Percentiles rank a stretch among this genome's conserved stretches.
phyloP scores from a whole-genome alignment of 2,113 vertebrate species.

The Tichodroma muraria region DNA sequence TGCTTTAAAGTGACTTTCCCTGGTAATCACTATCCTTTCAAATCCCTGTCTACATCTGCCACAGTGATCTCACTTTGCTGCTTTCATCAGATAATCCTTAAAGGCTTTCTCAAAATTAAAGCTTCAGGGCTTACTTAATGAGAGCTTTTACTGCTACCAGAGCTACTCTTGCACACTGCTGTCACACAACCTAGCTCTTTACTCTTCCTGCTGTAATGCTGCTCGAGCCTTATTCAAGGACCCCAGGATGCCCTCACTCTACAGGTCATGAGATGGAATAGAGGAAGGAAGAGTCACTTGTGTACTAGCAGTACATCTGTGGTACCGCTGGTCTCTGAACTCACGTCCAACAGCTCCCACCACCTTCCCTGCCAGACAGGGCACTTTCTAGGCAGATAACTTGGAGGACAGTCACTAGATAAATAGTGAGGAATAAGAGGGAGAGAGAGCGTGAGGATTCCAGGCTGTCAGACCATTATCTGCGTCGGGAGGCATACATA shows the following conservation, averaged over 20 bases:
- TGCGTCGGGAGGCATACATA: not conserved
- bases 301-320: not conserved
- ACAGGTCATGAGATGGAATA: not conserved
- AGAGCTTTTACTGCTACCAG: not conserved
- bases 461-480: not conserved
- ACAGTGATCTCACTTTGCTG: slow-evolving; percentile 2
- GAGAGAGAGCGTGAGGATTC: not conserved
- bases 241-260: not conserved
- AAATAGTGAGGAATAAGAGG: not conserved
- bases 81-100: slow-evolving; percentile 50
- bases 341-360: not conserved
- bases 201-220: not conserved
- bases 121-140: slow-evolving; percentile 15
- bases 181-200: not conserved
- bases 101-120: slow-evolving; percentile 42
- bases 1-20: slow-evolving; percentile 30
- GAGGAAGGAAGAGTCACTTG: not conserved
- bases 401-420: not conserved
- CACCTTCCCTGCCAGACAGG: not conserved
- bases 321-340: not conserved
- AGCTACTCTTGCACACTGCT: not conserved
- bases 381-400: not conserved
- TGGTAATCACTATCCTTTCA: slow-evolving; percentile 45
- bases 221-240: not conserved
- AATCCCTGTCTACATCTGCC: slow-evolving; percentile 51